Percentiles rank a stretch among this genome's conserved stretches.
Evolutionary conservation across 2,797 vertebrate species (phyloP).

Genomic region (Rhinophrynus dorsalis): DNA sequence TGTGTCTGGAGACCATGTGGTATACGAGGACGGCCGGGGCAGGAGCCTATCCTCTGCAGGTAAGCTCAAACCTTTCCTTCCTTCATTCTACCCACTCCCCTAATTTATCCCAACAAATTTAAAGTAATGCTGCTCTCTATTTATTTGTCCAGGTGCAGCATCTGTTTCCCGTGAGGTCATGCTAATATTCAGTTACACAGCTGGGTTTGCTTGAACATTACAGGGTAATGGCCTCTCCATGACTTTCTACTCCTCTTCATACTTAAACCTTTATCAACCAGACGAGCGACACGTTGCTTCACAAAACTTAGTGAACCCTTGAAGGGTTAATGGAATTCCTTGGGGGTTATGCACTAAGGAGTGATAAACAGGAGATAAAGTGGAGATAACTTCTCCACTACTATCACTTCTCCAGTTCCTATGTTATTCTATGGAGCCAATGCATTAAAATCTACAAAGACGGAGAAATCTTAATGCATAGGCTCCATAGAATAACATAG

Average conservation of each 20-base stretch:
- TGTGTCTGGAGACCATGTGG: constrained; percentile 28
- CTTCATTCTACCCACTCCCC: constrained; percentile 21
- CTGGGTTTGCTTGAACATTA: constrained; percentile 16
- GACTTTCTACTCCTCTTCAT: background rate
- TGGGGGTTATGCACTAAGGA: too few species aligned
- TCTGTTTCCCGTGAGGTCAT: constrained; percentile 39
- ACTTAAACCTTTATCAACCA: too few species aligned
- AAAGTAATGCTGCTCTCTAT: constrained; percentile 5
- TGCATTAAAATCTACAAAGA: too few species aligned
- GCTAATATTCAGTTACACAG: constrained; percentile 37
- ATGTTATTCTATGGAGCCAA: too few species aligned
- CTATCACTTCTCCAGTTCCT: too few species aligned
- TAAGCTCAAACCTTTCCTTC: constrained; percentile 39
- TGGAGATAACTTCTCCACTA: too few species aligned
- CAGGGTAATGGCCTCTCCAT: background rate
- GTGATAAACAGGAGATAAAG: too few species aligned
- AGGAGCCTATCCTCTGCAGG: constrained; percentile 32
- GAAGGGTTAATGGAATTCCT: too few species aligned
- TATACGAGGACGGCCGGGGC: background rate
- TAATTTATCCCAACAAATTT: constrained; percentile 24
- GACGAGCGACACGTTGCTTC: background rate
- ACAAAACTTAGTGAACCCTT: too few species aligned
- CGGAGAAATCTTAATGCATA: too few species aligned
- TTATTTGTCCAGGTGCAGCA: constrained; percentile 38
- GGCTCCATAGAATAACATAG: too few species aligned